phyloP scores from a whole-genome alignment of 2,113 vertebrate genomes.

The Plectropomus leopardus region DNA sequence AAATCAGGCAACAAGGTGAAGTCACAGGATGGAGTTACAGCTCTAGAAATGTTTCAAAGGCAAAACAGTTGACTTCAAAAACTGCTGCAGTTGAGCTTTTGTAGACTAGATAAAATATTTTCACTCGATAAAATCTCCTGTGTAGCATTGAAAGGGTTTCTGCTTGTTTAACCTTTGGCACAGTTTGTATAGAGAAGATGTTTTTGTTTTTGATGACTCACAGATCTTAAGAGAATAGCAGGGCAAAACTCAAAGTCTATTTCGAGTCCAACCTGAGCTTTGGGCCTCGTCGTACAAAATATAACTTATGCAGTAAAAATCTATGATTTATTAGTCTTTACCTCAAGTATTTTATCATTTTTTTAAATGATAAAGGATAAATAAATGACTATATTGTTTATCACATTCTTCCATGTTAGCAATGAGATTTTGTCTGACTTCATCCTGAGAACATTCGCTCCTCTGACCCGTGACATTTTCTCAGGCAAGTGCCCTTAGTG shows the following conservation, averaged over 20 bases:
- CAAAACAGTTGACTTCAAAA: not conserved
- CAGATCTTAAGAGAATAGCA: constrained; percentile 20
- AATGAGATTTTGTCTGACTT: not conserved
- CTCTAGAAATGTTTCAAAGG: not conserved
- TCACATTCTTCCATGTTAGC: not conserved
- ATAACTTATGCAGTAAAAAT: not conserved
- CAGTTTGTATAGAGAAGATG: constrained; percentile 23
- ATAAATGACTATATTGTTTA: no score
- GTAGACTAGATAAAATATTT: constrained; percentile 4
- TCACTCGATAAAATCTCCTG: constrained; percentile 6
- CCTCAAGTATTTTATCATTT: not conserved
- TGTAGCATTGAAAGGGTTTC: not conserved
- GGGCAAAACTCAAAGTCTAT: constrained; percentile 2
- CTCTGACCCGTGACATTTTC: constrained; percentile 23
- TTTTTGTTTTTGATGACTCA: constrained; percentile 23
- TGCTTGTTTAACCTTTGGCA: constrained; percentile 19
- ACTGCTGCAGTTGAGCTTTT: constrained; percentile 7
- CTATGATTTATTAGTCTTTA: not conserved
- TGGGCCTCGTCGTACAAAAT: not conserved
- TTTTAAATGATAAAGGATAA: not conserved
- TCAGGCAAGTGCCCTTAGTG: not conserved
- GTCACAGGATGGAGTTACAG: not conserved
- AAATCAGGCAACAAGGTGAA: not conserved
- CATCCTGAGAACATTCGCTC: not conserved
- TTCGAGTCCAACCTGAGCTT: constrained; percentile 5